phyloP scores from a whole-genome alignment of 2,797 vertebrate genomes.

The Pterois miles region DNA sequence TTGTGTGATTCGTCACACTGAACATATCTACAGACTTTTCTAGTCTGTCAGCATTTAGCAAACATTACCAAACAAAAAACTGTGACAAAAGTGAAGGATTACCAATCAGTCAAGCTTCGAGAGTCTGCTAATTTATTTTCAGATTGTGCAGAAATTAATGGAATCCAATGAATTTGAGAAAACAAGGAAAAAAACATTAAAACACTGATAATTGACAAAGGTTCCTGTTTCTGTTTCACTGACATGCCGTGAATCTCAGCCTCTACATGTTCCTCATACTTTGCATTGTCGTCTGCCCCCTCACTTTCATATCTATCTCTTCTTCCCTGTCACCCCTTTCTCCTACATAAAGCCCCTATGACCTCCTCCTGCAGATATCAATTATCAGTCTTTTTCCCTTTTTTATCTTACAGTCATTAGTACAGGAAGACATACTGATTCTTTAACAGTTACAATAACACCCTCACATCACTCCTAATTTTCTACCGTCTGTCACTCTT shows the following conservation, averaged over 20 bases:
- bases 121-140: background rate
- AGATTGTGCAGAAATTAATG: background rate
- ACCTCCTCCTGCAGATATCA: background rate
- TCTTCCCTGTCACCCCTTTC: background rate
- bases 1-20: background rate
- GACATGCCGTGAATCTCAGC: background rate
- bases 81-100: background rate
- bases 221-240: conserved; percentile 27
- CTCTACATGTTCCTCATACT: background rate
- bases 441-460: background rate
- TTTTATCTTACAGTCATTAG: background rate
- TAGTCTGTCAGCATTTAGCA: background rate
- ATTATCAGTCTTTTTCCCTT: background rate
- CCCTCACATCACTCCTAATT: background rate
- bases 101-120: background rate
- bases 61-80: background rate
- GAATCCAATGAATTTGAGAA: background rate
- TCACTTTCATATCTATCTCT: background rate
- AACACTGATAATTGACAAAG: background rate
- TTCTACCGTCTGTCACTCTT: background rate
- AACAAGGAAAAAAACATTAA: background rate
- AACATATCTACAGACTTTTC: background rate
- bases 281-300: background rate
- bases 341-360: background rate
- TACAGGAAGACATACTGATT: background rate